These are phyloP conservation scores for Chlorops oryzae DNA, from an alignment of 1,140 invertebrate genomes.

Conservation along the genomic window DNA sequence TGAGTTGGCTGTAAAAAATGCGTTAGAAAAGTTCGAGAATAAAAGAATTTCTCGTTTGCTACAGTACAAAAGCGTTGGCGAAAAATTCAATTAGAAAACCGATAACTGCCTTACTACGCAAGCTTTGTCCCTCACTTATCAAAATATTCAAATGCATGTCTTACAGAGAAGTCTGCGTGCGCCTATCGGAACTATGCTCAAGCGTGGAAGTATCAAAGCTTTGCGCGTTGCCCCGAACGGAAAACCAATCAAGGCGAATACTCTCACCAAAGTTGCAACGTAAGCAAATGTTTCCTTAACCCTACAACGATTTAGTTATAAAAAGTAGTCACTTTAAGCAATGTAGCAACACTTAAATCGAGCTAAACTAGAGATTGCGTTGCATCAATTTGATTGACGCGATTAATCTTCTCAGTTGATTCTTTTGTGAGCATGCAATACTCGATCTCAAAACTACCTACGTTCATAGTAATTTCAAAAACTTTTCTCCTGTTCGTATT, in stretches of 20 bases:
- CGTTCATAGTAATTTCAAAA: constrained; percentile 22
- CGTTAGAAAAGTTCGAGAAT: background rate
- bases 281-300: too few species aligned
- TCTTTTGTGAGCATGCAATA: too few species aligned
- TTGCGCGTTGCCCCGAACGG: constrained; percentile 39
- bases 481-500: constrained; percentile 27
- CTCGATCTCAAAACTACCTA: background rate
- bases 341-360: constrained; percentile 13
- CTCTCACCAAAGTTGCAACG: constrained; percentile 41
- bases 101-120: constrained; percentile 3
- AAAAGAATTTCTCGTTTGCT: background rate
- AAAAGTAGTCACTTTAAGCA: constrained; percentile 7
- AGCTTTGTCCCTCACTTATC: constrained; percentile 8
- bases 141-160: constrained; percentile 40
- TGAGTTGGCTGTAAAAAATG: background rate
- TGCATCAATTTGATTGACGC: too few species aligned
- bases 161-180: constrained; percentile 47
- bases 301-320: too few species aligned
- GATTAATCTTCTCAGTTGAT: too few species aligned
- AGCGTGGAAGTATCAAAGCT: constrained; percentile 29
- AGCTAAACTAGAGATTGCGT: constrained; percentile 12
- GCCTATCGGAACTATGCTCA: constrained; percentile 12
- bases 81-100: background rate
- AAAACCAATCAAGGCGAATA: constrained; percentile 34
- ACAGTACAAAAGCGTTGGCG: background rate